A percentile compares a stretch with the other conserved stretches of the same genome.
Conservation (phyloP, 2,888 invertebrate species). For the Campoplex nolae region DNA sequence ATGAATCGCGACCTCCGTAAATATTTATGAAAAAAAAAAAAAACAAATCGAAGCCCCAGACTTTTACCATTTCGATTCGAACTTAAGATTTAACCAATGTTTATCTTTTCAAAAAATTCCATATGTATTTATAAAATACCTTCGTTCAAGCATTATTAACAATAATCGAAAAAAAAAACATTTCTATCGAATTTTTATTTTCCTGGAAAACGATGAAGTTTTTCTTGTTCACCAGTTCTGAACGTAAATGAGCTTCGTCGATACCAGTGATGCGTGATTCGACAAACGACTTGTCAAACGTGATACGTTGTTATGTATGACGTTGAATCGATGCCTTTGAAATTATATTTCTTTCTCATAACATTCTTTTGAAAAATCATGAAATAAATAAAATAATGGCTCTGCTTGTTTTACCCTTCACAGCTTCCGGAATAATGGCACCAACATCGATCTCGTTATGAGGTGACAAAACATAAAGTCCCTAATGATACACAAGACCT, state of each 20-base stretch:
- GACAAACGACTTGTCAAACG: neutral
- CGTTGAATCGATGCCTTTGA: neutral
- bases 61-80: neutral
- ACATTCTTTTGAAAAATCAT: neutral
- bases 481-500: neutral
- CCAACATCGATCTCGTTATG: neutral
- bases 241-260: neutral
- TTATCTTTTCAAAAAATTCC: neutral
- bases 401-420: neutral
- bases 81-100: neutral
- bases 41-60: neutral
- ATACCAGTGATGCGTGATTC: neutral
- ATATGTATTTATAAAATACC: neutral
- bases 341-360: neutral
- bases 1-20: neutral
- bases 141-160: neutral
- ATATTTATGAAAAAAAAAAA: neutral
- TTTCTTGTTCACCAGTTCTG: neutral
- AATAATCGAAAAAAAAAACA: neutral
- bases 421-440: neutral
- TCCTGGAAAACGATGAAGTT: neutral
- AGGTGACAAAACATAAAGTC: neutral
- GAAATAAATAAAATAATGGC: neutral
- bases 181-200: neutral
- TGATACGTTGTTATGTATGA: neutral